These are phyloP conservation scores for Endotricha flammealis DNA, from an alignment of 2,888 invertebrate genomes.

Conservation along the genomic window DNA sequence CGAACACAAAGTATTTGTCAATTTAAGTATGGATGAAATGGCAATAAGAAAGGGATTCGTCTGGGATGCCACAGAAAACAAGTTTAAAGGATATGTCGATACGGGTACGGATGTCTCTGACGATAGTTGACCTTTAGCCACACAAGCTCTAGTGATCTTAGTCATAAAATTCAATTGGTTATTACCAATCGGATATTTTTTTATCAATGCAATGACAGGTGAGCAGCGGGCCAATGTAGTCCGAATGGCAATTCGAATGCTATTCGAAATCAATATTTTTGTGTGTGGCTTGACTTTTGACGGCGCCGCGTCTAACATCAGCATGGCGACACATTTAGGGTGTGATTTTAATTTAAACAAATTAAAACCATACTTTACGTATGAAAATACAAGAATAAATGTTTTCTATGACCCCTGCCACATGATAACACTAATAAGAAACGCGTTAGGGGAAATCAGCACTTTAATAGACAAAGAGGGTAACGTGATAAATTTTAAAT, in stretches of 20 bases:
- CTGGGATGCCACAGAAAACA: neutral
- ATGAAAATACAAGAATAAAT: too few species aligned
- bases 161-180: neutral
- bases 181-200: neutral
- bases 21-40: conserved; percentile 3
- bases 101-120: neutral
- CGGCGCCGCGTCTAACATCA: neutral
- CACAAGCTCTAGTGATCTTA: neutral
- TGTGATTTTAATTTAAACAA: too few species aligned
- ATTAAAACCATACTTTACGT: too few species aligned
- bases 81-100: neutral
- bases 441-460: neutral
- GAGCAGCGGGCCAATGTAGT: neutral
- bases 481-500: too few species aligned
- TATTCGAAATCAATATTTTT: too few species aligned
- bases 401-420: too few species aligned
- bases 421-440: neutral
- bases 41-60: neutral
- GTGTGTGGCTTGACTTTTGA: too few species aligned
- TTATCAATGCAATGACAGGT: neutral
- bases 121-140: neutral
- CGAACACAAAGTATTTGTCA: too few species aligned
- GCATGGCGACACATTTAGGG: too few species aligned
- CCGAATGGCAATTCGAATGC: too few species aligned
- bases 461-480: too few species aligned